Evolutionary conservation across 1,140 invertebrate species (phyloP), one percentile per base, ranked within the genome.

Genomic region (Pomacea maculata): DNA sequence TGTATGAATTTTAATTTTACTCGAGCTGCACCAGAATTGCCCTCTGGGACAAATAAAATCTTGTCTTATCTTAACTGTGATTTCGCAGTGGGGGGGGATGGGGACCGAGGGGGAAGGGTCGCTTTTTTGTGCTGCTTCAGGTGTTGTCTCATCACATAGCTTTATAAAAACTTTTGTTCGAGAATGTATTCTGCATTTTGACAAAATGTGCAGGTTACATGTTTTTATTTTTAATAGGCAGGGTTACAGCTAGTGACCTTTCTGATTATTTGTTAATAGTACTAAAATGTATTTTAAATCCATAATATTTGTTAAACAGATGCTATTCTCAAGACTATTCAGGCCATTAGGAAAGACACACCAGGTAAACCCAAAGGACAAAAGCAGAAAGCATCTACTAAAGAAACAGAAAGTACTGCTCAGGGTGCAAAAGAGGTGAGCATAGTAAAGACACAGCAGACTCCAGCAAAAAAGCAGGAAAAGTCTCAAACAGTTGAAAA

Each of bases 331-430:
- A 78, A 71, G 52, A 78, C 29, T n/a, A 78, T 78, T 45, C 17
- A 65, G 57, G 65, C 65, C 34, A 34, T 78, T n/a, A 78, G 77
- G 17, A 57, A 78, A 78, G 77, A 55, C 2, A 54, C 77, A 25
- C n/a, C 10, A 10, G 55, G 19, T 52, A 34, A 12, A n/a, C 29
- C 21, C 15, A 17, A 61, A 61, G 57, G 57, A 21, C 73, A 75
- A 55, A 54, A 75, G 73, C 73, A 75, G 54, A 57, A 34, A 57
- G 52, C 45, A 57, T 25, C 73, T 21, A 6, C 10, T 15, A 75
- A 75, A 55, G 15, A 61, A 17, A 61, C 57, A 14, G 11, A 11
- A 61, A 17, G 15, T 61, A 17, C 57, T 61, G 57, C 57, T 8
- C 57, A 61, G 15, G 57, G 57, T 61, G 57, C 15, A 17, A 61